A percentile compares a stretch with the other conserved stretches of the same genome.
These are phyloP conservation scores for Xenopus petersii DNA, from an alignment of 2,797 vertebrate genomes.

Conservation along the genomic window DNA sequence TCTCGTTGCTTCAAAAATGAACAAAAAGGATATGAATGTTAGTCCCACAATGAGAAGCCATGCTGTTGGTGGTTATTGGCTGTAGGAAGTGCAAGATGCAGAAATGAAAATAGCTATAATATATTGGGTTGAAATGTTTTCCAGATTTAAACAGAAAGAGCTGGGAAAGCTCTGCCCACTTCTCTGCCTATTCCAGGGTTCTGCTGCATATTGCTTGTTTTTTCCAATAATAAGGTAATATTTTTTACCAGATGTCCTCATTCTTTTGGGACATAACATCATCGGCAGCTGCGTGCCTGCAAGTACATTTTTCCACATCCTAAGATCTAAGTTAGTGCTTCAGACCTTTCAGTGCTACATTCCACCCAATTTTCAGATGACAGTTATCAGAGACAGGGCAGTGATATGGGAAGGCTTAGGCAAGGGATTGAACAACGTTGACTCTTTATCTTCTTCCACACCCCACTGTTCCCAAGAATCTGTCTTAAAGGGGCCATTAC, in stretches of 20 bases:
- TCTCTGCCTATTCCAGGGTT: not conserved
- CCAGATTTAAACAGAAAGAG: not conserved
- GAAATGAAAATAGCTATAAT: too few species aligned
- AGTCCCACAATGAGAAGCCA: too few species aligned
- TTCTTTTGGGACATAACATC: conserved; percentile 34
- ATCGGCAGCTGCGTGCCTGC: conserved; percentile 21
- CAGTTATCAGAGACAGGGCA: too few species aligned
- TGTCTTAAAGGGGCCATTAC: too few species aligned
- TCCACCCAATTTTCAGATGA: not conserved
- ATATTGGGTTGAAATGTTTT: too few species aligned
- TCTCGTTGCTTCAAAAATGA: too few species aligned
- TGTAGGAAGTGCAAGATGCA: too few species aligned
- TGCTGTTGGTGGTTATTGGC: too few species aligned
- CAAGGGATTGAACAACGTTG: too few species aligned
- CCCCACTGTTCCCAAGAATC: too few species aligned
- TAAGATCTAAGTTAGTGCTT: not conserved
- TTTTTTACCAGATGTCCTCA: conserved; percentile 19
- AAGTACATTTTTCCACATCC: not conserved
- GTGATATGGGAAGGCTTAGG: not conserved
- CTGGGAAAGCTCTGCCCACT: not conserved
- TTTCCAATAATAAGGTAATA: conserved; percentile 10
- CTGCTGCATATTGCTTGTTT: not conserved
- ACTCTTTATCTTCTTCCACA: too few species aligned
- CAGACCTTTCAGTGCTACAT: not conserved
- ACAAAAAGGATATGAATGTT: too few species aligned